Evolutionary conservation across 2,113 vertebrate species (phyloP).

Genomic region (Cyrtonyx montezumae): DNA sequence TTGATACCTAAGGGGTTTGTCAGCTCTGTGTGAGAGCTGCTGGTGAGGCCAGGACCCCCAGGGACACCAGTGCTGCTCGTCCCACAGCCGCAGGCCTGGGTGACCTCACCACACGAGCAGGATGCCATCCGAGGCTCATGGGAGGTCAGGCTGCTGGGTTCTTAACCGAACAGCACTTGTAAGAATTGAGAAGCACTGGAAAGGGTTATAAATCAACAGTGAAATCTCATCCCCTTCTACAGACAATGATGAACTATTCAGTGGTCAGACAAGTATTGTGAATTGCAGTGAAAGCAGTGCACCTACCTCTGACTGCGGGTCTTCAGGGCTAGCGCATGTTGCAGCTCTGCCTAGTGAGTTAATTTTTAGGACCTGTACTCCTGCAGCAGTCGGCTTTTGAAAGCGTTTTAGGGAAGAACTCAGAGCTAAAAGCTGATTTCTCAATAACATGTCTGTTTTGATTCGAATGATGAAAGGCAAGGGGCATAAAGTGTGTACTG

Average conservation of each 20-base stretch:
- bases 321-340: accelerated
- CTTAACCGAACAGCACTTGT: neutral
- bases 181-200: neutral
- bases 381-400: neutral
- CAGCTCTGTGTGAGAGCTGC: neutral
- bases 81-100: no score
- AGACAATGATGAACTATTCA: neutral
- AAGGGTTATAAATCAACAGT: neutral
- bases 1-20: neutral
- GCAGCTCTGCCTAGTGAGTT: accelerated
- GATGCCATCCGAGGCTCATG: no score
- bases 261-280: neutral
- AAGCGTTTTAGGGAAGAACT: neutral
- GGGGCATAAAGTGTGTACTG: neutral
- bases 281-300: neutral
- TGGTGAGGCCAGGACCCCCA: neutral
- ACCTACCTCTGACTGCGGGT: accelerated
- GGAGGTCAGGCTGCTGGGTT: neutral
- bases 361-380: accelerated
- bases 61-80: no score
- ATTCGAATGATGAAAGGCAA: neutral
- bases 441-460: neutral
- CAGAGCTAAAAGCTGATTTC: neutral
- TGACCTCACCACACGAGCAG: neutral
- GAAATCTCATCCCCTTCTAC: neutral